Base-by-base conservation (phyloP, 23 tunicate genomes). In the Halocynthia aurantium region DNA sequence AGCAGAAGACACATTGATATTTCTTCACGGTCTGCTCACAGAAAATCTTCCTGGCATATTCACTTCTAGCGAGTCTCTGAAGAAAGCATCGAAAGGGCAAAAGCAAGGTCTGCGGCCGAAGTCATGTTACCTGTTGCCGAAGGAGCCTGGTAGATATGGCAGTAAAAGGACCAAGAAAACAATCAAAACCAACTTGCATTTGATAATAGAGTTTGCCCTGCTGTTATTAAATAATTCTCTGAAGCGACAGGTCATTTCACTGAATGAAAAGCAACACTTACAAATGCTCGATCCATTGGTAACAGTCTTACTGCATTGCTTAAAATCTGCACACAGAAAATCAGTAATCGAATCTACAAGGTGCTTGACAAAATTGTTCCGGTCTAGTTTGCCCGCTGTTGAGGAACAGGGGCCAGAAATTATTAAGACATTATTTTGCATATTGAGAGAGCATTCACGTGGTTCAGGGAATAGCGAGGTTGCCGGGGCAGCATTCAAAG, bases 171-270 rank as follows among this genome's bases (percentile, higher is more conserved):
- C 83, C 11, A 71, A 76, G 50, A 92, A 92, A 63, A 69, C 63
- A n/a, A 8, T 51, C 5, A 78, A 82, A 67, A 83, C 91, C 50
- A 92, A 92, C 65, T 51, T 86, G 52, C 98, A 92, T 67, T 50
- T 92, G 50, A 61, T 92, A 5, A 86, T 92, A 44, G 98, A 94
- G 72, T 94, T 94, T 70, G 82, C 92, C 10, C 76, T 88, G 67
- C 77, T 69, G n/a, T 83, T 94, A 7, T 70, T 94, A 6, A 80
- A 80, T 60, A 69, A 58, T 12, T 11, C 70, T 2, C n/a, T 67
- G 8, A 69, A 80, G 61, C 51, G 78, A 20, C 81, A 81, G 55
- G 67, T 76, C 8, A 86, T 77, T 52, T 11, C 57, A 40, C 22
- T 77, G 58, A 7, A 52, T 6, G 77, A 87, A 22, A 79, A 83